A percentile compares a stretch with the other conserved stretches of the same genome.
Evolutionary conservation across 2,797 vertebrate species (phyloP).

Genomic region (Urosaurus nigricauda): DNA sequence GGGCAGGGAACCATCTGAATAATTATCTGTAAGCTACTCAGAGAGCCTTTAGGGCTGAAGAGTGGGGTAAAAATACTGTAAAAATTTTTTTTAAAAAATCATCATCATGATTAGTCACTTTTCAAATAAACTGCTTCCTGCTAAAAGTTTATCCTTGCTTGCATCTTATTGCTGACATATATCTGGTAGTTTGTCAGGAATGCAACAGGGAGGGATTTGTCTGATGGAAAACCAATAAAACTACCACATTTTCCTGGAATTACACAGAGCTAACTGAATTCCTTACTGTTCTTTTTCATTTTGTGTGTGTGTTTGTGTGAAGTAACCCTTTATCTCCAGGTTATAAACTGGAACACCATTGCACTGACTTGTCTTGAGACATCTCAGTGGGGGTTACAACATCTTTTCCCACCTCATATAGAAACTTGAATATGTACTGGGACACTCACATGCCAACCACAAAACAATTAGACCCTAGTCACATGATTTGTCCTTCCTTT

Average conservation of each 20-base stretch:
- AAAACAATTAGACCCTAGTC: background rate
- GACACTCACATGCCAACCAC: background rate
- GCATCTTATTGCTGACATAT: background rate
- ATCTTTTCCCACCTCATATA: background rate
- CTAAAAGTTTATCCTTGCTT: background rate
- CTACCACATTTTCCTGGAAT: background rate
- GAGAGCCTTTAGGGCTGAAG: no score
- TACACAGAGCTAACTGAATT: background rate
- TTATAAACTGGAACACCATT: background rate
- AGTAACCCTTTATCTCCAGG: no score
- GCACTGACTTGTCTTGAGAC: background rate
- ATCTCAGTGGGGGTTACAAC: no score
- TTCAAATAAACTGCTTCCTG: background rate
- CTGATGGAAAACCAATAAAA: background rate
- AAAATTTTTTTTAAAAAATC: no score
- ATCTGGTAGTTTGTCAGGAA: background rate
- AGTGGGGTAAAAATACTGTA: no score
- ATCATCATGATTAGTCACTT: background rate
- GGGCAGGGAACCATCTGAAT: no score
- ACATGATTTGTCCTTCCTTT: background rate
- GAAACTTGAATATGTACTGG: background rate
- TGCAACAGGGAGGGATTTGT: background rate
- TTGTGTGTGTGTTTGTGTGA: no score
- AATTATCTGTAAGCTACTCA: no score
- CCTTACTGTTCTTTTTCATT: background rate